A percentile compares a stretch with the other conserved stretches of the same genome.
These are phyloP conservation scores for Atractosteus spatula DNA, from an alignment of 2,113 vertebrate species.

Conservation along the genomic window DNA sequence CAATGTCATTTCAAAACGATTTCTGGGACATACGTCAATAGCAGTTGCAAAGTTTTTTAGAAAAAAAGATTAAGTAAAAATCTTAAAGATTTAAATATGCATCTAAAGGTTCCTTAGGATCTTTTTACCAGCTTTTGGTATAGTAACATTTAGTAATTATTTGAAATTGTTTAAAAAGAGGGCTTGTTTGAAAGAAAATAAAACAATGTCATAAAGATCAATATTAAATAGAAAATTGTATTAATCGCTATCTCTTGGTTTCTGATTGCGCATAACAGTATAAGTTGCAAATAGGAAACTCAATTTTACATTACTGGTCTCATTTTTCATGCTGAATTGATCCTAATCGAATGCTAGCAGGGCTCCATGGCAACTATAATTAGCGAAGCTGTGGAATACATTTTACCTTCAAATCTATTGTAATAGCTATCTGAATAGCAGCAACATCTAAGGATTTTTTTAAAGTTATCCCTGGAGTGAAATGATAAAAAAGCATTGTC, in stretches of 20 bases:
- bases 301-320: neutral
- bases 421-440: too few relatives aligned
- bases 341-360: neutral
- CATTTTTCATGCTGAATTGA: slow-evolving; percentile 2
- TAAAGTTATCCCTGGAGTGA: too few relatives aligned
- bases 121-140: too few relatives aligned
- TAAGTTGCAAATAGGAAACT: neutral
- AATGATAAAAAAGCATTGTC: too few relatives aligned
- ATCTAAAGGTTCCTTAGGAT: too few relatives aligned
- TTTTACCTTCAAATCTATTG: neutral
- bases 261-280: neutral
- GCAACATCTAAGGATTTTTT: too few relatives aligned
- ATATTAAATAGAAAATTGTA: neutral
- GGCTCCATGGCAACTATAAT: neutral
- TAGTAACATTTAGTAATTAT: neutral
- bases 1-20: too few relatives aligned
- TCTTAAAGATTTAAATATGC: too few relatives aligned
- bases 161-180: neutral
- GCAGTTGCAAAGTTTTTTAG: too few relatives aligned
- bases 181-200: neutral
- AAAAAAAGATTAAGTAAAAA: too few relatives aligned
- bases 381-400: neutral
- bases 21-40: too few relatives aligned
- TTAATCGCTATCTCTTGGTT: neutral
- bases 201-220: neutral